Evolutionary conservation across 2,888 invertebrate genomes (phyloP).

Genomic region (Sisyra nigra): DNA sequence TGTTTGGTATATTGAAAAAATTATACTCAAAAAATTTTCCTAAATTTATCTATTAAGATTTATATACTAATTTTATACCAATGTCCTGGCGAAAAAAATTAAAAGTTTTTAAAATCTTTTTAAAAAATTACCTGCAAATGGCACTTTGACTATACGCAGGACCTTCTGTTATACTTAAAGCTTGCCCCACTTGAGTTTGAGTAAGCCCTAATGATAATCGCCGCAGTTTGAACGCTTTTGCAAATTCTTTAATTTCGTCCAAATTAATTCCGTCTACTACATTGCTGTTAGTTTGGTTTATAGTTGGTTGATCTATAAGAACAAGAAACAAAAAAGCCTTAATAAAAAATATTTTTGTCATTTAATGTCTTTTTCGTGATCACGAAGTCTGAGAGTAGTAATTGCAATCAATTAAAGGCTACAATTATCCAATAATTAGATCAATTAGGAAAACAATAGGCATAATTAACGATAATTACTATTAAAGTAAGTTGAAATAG

Average conservation of each 20-base stretch:
- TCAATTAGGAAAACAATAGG: constrained; percentile 13
- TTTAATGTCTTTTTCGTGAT: too few species aligned
- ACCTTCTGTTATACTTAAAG: constrained; percentile 88
- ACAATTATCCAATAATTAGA: constrained; percentile 14
- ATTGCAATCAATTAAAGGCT: constrained; percentile 12
- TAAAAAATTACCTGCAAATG: constrained; percentile 84
- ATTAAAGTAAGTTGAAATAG: neutral
- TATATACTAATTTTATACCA: constrained; percentile 11
- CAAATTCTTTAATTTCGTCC: constrained; percentile 97
- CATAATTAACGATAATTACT: constrained; percentile 13
- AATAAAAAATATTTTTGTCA: neutral
- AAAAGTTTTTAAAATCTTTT: constrained; percentile 5
- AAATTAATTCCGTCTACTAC: constrained; percentile 93
- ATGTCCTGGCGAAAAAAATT: constrained; percentile 14
- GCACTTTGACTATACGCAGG: constrained; percentile 98
- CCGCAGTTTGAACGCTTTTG: constrained; percentile 89
- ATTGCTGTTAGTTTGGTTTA: constrained; percentile 85
- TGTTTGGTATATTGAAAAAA: too few species aligned
- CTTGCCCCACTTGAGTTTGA: constrained; percentile 95
- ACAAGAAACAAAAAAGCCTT: constrained; percentile 1
- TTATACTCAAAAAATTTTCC: neutral
- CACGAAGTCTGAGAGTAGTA: constrained; percentile 1
- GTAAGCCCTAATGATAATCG: constrained; percentile 87
- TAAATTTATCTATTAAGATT: neutral
- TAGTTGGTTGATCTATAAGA: constrained; percentile 69